Base-by-base conservation (phyloP, 2,888 invertebrate genomes). In the Andrena bucephala region DNA sequence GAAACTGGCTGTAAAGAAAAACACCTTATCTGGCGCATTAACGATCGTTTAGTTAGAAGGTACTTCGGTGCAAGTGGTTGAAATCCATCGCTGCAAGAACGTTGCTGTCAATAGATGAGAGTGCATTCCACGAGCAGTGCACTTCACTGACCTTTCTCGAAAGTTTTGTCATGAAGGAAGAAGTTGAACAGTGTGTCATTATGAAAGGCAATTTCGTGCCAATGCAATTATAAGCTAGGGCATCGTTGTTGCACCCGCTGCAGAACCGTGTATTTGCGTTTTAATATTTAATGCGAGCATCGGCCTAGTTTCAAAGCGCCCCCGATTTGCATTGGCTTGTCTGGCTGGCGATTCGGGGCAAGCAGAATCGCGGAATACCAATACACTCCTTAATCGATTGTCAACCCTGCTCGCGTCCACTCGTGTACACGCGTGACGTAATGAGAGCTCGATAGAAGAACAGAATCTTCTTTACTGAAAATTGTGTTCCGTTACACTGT, bases 181-280 rank as follows among this genome's bases (percentile, higher is more conserved):
- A 24, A 33, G 79, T 20, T 42, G 65, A 62, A 71, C 71, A 54
- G 74, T 71, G 75, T 68, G 72, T 78, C 75, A 70, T 75, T 73
- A 82, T 72, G 66, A 78, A 73, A 67, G 78, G 68, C 76, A 74
- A 77, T 85, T 79, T 62, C 83, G 71, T 84, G 74, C 57, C 83
- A 74, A 78, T 73, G 74, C 74, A 77, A 82, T 83, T 83, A 83
- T 77, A 67, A 73, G 50, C 48, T 13, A 54, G n/a, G 70, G 77
- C 77, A 75, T 62, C 77, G 66, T 13, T 60, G 48, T 42, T 67
- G 71, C 74, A 42, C 67, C 57, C n/a, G 24, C 73, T 79, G 62
- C 82, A 13, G 50, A 31, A 33, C 36, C 42, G 27, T 48, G 77
- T 66, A 71, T 69, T 79, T 59, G 68, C 74, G 82, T 74, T 79